A percentile compares a stretch with the other conserved stretches of the same genome.
Conservation (phyloP, 2,797 vertebrate genomes). For the Poeciliopsis presidionis region DNA sequence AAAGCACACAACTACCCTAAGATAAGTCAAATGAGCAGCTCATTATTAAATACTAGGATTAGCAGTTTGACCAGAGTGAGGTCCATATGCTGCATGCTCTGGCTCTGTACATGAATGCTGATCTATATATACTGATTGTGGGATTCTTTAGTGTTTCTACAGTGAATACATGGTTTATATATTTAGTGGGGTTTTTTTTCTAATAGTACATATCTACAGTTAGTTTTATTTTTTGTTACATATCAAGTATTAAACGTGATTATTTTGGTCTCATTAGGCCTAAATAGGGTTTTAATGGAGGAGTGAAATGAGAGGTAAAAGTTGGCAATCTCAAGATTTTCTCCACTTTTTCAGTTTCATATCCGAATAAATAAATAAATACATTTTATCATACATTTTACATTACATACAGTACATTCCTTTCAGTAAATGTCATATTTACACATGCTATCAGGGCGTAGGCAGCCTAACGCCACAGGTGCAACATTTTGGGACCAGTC, state of each 20-base stretch:
- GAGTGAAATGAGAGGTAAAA: constrained; percentile 73
- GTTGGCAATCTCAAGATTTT: constrained; percentile 73
- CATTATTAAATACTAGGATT: constrained; percentile 47
- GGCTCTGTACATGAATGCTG: constrained; percentile 56
- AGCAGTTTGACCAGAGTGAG: constrained; percentile 57
- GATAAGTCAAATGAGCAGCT: constrained; percentile 60
- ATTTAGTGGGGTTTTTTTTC: constrained; percentile 34
- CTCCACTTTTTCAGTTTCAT: constrained; percentile 54
- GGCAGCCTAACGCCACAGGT: constrained; percentile 46
- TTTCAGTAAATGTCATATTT: constrained; percentile 81
- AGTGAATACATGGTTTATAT: constrained; percentile 49
- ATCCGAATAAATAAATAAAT: constrained; percentile 81
- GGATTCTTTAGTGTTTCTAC: constrained; percentile 44
- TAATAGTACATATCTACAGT: constrained; percentile 77
- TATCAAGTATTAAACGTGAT: constrained; percentile 61
- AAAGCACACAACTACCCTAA: constrained; percentile 67
- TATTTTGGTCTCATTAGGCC: constrained; percentile 72
- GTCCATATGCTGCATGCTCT: constrained; percentile 55
- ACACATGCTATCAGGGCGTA: constrained; percentile 77
- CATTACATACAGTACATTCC: constrained; percentile 85
- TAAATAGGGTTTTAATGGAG: constrained; percentile 53
- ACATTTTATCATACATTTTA: constrained; percentile 83
- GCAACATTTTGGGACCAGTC: constrained; percentile 33
- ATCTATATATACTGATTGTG: constrained; percentile 42
- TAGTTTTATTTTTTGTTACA: constrained; percentile 45